phyloP scores from a whole-genome alignment of 2,113 vertebrate genomes.

The Hirundichthys speculiger region DNA sequence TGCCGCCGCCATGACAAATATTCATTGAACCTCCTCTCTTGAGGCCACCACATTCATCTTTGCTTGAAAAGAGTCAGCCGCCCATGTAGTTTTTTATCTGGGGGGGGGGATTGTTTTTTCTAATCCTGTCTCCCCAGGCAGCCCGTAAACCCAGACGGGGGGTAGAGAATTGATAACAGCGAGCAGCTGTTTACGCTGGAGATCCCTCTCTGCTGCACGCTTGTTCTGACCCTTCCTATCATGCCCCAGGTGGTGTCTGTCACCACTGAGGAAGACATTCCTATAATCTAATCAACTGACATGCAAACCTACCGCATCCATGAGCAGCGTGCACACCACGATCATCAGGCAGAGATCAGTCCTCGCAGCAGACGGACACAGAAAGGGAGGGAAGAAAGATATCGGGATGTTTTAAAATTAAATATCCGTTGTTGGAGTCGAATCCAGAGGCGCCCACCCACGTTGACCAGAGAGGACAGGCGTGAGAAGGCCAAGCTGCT shows the following conservation, averaged over 20 bases:
- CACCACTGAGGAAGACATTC: conserved; percentile 39
- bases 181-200: conserved; percentile 24
- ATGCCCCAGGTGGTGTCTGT: conserved; percentile 53
- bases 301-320: conserved; percentile 20
- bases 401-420: conserved; percentile 32
- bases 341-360: conserved; percentile 29
- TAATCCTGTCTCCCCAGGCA: conserved; percentile 20
- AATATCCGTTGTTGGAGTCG: conserved; percentile 24
- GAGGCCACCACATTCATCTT: conserved; percentile 21
- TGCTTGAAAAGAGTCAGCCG: conserved; percentile 40
- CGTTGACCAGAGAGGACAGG: conserved; percentile 8
- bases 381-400: conserved; percentile 24
- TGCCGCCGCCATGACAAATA: conserved; percentile 2
- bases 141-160: conserved; percentile 15
- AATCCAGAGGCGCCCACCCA: conserved; percentile 63
- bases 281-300: conserved; percentile 33
- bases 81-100: conserved; percentile 7
- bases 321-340: conserved; percentile 1
- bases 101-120: conserved; percentile 37
- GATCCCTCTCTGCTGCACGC: no score
- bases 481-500: no score
- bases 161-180: conserved; percentile 23
- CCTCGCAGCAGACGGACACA: conserved; percentile 34
- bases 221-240: conserved; percentile 29
- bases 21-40: conserved; percentile 8